Evolutionary conservation across 1,140 invertebrate species (phyloP), one percentile per base, ranked within the genome.

Genomic region (Micrasema longulum): DNA sequence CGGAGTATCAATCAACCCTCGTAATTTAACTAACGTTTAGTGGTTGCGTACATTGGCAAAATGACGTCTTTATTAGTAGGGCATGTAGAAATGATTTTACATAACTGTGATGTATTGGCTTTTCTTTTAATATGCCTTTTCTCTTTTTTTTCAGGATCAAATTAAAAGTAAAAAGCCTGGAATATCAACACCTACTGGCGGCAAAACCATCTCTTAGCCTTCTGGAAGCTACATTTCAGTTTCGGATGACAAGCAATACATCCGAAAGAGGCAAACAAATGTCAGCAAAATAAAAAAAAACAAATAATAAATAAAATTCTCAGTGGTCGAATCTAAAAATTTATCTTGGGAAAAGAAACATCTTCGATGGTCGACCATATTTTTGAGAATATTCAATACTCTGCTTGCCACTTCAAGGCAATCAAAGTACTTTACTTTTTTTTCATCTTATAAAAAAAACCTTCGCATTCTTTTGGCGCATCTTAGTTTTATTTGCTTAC

Each of bases 391-490:
- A 78, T 82, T 70, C 75, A 78, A 75, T 85, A 83, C 77, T 81
- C 83, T 74, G 77, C 75, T 79, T 84, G 83, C 83, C 83, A 85
- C 81, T 85, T 85, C 81, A 84, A 82, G 82, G 76, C 84, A 82
- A 85, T 85, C 82, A 85, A 85, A 80, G 81, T 83, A 74, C 82
- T 85, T 10, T 83, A 83, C 55, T 82, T 85, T 62, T 84, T 84
- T 73, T 84, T 83, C 70, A 85, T 85, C 72, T 84, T 82, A 82
- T 85, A 85, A 80, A 78, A 45, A 31, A 41, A 47, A 31, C 26
- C 26, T 31, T 4, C 2, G 26, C 26, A 31, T 4, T 31, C 26
- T 31, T 7, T 7, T 31, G 26, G 7, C 2, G 26, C 26, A 31
- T 31, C 36, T 18, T 18, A 43, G 16, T 43, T 62, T 43, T 65